phyloP scores from a whole-genome alignment of 2,113 vertebrate species.

The Philantomba maxwellii region DNA sequence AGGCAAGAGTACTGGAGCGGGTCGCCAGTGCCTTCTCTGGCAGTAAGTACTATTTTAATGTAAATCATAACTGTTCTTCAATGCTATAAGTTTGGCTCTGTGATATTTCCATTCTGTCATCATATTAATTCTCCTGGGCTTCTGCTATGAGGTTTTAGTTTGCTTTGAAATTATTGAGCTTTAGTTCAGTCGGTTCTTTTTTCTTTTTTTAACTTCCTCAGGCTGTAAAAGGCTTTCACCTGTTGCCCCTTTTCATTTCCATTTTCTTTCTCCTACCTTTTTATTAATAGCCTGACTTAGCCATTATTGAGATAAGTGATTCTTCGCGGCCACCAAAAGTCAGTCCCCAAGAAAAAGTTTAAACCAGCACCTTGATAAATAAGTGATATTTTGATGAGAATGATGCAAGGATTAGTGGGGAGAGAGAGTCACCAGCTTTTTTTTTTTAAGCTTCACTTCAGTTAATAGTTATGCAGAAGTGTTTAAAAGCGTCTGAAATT shows the following conservation, averaged over 20 bases:
- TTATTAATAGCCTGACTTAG: background rate
- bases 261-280: background rate
- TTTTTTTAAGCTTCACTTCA: background rate
- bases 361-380: background rate
- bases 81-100: background rate
- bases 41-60: slow-evolving; percentile 33
- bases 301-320: slow-evolving; percentile 4
- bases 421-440: background rate
- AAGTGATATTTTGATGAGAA: slow-evolving; percentile 40
- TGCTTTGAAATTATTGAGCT: slow-evolving; percentile 36
- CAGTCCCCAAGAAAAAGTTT: background rate
- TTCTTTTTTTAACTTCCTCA: background rate
- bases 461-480: background rate
- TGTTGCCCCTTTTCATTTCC: background rate
- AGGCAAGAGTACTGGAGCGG: too few species aligned
- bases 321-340: background rate
- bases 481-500: background rate
- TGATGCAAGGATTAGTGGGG: slow-evolving; percentile 29
- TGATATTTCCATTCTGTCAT: slow-evolving; percentile 23
- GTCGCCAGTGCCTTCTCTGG: background rate
- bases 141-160: background rate
- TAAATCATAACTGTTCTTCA: slow-evolving; percentile 57
- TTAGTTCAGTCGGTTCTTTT: slow-evolving; percentile 30
- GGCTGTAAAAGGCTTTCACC: background rate
- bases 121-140: background rate